Conservation (phyloP, 2,797 vertebrate genomes). For the Apogon talboti region DNA sequence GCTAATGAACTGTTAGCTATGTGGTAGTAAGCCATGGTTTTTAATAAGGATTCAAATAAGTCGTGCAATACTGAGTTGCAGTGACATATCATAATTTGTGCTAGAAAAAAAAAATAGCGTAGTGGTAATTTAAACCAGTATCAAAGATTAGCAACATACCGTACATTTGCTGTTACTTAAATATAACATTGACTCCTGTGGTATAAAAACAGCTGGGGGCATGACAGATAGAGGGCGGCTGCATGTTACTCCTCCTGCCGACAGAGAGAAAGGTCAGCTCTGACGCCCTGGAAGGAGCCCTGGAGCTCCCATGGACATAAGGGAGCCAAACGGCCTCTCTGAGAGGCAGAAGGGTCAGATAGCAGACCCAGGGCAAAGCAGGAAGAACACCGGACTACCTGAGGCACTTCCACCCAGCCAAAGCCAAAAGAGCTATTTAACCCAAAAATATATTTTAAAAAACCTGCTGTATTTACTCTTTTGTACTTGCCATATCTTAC, state of each 20-base stretch:
- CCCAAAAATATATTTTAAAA: slow-evolving; percentile 1
- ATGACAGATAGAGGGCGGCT: slow-evolving; percentile 54
- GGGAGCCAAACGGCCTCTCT: slow-evolving; percentile 46
- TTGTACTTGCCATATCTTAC: too few relatives aligned
- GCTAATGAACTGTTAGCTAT: slow-evolving; percentile 49
- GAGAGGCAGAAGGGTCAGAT: slow-evolving; percentile 40
- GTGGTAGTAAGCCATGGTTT: slow-evolving; percentile 40
- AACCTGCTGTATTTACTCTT: too few relatives aligned
- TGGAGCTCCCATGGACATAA: slow-evolving; percentile 47
- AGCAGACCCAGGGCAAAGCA: slow-evolving; percentile 23
- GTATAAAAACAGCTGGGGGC: slow-evolving; percentile 50
- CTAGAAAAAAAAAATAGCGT: slow-evolving; percentile 34
- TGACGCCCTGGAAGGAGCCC: slow-evolving; percentile 56
- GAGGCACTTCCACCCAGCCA: slow-evolving; percentile 19
- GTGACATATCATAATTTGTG: slow-evolving; percentile 48
- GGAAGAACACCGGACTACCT: slow-evolving; percentile 38
- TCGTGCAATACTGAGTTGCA: slow-evolving; percentile 51
- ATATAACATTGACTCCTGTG: slow-evolving; percentile 40
- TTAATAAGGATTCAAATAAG: slow-evolving; percentile 56
- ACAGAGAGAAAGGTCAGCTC: slow-evolving; percentile 65
- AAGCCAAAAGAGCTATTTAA: slow-evolving; percentile 25
- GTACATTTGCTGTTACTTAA: slow-evolving; percentile 51
- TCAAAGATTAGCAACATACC: slow-evolving; percentile 38
- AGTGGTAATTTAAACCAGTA: slow-evolving; percentile 30
- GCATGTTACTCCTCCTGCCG: slow-evolving; percentile 48